Percentiles rank a stretch among this genome's conserved stretches.
These are phyloP conservation scores for Epistrophe grossulariae DNA, from an alignment of 2,888 invertebrate species.

Conservation along the genomic window DNA sequence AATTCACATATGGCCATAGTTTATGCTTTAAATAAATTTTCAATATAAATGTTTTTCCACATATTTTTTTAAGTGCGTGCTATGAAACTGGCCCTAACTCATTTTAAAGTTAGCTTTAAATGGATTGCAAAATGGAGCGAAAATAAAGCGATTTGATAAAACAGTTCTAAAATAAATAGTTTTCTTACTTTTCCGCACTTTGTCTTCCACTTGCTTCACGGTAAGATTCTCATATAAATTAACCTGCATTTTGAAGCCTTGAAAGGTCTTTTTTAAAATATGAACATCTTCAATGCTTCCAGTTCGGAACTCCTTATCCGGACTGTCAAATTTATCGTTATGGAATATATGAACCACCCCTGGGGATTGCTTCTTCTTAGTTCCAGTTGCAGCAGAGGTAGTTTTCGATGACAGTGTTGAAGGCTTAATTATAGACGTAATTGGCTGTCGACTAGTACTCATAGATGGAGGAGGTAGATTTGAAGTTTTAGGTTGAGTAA, in stretches of 20 bases:
- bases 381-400: background rate
- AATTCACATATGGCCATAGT: too few relatives aligned
- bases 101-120: too few relatives aligned
- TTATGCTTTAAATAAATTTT: too few relatives aligned
- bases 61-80: too few relatives aligned
- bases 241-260: slow-evolving; percentile 79
- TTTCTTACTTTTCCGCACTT: slow-evolving; percentile 80
- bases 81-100: too few relatives aligned
- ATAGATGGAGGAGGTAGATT: slow-evolving; percentile 9
- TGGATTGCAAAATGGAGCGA: too few relatives aligned
- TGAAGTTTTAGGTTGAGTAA: slow-evolving; percentile 15
- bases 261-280: slow-evolving; percentile 78
- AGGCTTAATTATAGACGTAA: background rate
- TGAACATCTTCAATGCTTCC: slow-evolving; percentile 81
- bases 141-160: too few relatives aligned
- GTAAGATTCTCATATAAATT: slow-evolving; percentile 79
- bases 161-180: background rate
- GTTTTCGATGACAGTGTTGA: background rate
- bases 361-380: slow-evolving; percentile 78
- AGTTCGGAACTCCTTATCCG: slow-evolving; percentile 78
- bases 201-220: slow-evolving; percentile 78
- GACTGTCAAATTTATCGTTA: slow-evolving; percentile 80
- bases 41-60: too few relatives aligned
- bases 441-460: background rate
- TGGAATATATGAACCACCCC: slow-evolving; percentile 82